Base-by-base conservation (phyloP, 2,797 vertebrate genomes). In the Rhinatrema bivittatum region DNA sequence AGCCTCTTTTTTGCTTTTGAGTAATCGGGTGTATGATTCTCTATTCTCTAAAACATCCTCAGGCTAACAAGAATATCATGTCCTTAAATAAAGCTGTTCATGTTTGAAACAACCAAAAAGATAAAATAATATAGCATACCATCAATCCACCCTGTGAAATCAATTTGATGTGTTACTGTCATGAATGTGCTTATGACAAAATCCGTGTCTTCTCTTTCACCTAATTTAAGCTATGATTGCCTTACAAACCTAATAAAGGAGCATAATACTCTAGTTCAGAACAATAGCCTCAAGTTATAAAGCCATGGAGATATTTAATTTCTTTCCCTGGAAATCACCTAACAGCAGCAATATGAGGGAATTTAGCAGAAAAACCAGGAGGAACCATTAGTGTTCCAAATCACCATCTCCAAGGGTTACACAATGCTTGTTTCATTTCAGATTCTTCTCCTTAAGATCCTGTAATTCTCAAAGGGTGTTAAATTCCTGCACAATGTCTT, bases 121-220 rank as follows among this genome's bases (percentile, higher is more conserved):
- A n/a, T n/a, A n/a, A n/a, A n/a, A n/a, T n/a, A n/a, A n/a, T n/a
- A n/a, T n/a, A n/a, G 19, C 21, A 21, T 47, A 54, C 53, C 36
- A 28, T 34, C 26, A 34, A 14, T 5, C 24, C 54, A 10, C 5
- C n/a, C n/a, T n/a, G n/a, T n/a, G n/a, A n/a, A n/a, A n/a, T n/a
- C n/a, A n/a, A 16, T 51, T 47, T 49, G 46, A 39, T 4, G 34
- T 2, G 0, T 4, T 6, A 35, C 43, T 40, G 41, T 5, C 9
- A 46, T 42, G 46, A 52, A 49, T 49, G 45, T 60, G 25, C 10
- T 60, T 29, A 46, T 36, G 32, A 7, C 53, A 51, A 56, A 56
- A 15, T 10, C 49, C 42, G 43, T 2, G 36, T 37, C 34, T 38
- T n/a, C 13, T 36, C 29, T 16, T 15, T n/a, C 6, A 4, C 15